Conservation (phyloP, 2,113 vertebrate genomes). For the Blennius ocellaris region DNA sequence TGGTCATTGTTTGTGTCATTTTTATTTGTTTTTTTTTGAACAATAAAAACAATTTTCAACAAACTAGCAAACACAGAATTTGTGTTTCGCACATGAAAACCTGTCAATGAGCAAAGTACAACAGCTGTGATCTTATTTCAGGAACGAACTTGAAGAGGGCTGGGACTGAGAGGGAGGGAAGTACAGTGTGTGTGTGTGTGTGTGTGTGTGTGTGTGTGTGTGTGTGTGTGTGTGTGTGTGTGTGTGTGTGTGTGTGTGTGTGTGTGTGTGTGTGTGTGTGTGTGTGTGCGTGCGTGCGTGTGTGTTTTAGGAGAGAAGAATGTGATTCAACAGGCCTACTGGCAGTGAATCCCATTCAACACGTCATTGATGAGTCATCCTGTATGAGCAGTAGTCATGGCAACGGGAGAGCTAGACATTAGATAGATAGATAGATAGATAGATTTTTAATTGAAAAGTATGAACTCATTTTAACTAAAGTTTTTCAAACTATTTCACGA, state of each 20-base stretch:
- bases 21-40: too few species aligned
- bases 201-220: conserved; percentile 7
- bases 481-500: too few species aligned
- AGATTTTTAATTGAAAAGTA: not conserved
- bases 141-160: not conserved
- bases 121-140: conserved; percentile 54
- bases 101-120: conserved; percentile 12
- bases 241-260: conserved; percentile 6
- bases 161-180: conserved; percentile 8
- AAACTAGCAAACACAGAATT: too few species aligned
- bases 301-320: conserved; percentile 29
- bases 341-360: conserved; percentile 42
- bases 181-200: not conserved
- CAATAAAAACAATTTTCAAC: too few species aligned
- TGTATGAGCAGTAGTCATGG: conserved; percentile 50
- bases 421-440: not conserved
- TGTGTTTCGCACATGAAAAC: not conserved
- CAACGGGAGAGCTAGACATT: conserved; percentile 50
- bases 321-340: conserved; percentile 49
- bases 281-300: not conserved
- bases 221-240: not conserved
- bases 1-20: too few species aligned
- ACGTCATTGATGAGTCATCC: conserved; percentile 73
- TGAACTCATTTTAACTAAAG: too few species aligned
- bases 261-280: conserved; percentile 4